Conservation (phyloP, 2,797 vertebrate genomes). For the Sorex maritimensis region DNA sequence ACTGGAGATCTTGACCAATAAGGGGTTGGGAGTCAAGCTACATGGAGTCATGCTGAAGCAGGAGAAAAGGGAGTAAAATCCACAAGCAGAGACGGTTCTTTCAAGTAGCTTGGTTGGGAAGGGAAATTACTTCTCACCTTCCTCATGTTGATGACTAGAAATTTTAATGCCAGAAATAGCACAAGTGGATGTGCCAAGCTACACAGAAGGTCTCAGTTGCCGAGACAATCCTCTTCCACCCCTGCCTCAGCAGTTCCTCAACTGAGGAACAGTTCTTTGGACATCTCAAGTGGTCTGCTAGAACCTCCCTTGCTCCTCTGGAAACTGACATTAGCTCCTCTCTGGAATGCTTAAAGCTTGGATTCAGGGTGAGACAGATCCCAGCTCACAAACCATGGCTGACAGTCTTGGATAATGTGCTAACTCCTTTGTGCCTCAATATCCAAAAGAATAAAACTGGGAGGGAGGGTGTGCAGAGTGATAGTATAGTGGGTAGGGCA, state of each 20-base stretch:
- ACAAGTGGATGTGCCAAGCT: conserved; percentile 37
- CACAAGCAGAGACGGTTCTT: conserved; percentile 44
- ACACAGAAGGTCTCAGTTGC: conserved; percentile 17
- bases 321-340: background rate
- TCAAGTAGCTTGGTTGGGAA: conserved; percentile 60
- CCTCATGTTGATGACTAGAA: conserved; percentile 67
- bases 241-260: background rate
- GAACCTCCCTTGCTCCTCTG: background rate
- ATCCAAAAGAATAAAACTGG: background rate
- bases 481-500: no score
- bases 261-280: background rate
- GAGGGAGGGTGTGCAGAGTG: no score
- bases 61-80: background rate
- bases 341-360: background rate
- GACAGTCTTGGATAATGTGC: background rate
- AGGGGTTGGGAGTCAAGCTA: background rate
- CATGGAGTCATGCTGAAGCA: conserved; percentile 9
- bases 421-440: conserved; percentile 5
- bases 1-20: background rate
- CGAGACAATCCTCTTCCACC: background rate
- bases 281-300: background rate
- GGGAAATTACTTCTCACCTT: conserved; percentile 74
- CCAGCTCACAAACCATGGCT: background rate
- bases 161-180: conserved; percentile 65
- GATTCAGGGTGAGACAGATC: background rate